phyloP scores from a whole-genome alignment of 2,797 vertebrate species.

The Calcarius lapponicus region DNA sequence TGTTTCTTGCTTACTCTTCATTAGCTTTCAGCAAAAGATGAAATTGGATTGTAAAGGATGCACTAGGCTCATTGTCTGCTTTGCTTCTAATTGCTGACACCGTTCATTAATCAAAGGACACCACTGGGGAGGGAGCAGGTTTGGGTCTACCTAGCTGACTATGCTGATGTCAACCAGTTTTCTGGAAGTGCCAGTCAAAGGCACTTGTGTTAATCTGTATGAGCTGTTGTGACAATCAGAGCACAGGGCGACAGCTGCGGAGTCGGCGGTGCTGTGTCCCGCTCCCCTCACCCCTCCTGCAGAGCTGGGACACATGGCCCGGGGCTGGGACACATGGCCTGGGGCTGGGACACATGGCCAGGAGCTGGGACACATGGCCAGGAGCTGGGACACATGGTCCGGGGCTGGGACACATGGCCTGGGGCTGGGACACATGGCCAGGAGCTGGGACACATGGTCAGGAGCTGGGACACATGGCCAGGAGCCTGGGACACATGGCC shows the following conservation, averaged over 20 bases:
- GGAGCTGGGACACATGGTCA: too few species aligned
- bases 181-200: conserved; percentile 46
- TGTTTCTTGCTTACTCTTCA: conserved; percentile 72
- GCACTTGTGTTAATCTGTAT: conserved; percentile 23
- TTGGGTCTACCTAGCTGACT: conserved; percentile 34
- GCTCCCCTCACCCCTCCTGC: background rate
- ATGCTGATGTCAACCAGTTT: conserved; percentile 29
- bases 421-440: too few species aligned
- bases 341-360: background rate
- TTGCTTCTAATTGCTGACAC: conserved; percentile 40
- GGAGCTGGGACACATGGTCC: background rate
- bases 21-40: conserved; percentile 73
- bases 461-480: too few species aligned
- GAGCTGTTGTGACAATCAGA: conserved; percentile 35
- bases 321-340: conserved; percentile 39
- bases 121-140: background rate
- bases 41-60: conserved; percentile 45
- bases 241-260: conserved; percentile 56
- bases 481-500: too few species aligned
- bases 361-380: conserved; percentile 16
- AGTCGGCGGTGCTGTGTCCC: background rate
- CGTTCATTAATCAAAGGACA: conserved; percentile 61
- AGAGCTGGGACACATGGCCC: conserved; percentile 23
- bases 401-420: too few species aligned
- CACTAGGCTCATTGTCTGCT: background rate